Evolutionary conservation across 2,797 vertebrate genomes (phyloP).

Genomic region (Merluccius polli): DNA sequence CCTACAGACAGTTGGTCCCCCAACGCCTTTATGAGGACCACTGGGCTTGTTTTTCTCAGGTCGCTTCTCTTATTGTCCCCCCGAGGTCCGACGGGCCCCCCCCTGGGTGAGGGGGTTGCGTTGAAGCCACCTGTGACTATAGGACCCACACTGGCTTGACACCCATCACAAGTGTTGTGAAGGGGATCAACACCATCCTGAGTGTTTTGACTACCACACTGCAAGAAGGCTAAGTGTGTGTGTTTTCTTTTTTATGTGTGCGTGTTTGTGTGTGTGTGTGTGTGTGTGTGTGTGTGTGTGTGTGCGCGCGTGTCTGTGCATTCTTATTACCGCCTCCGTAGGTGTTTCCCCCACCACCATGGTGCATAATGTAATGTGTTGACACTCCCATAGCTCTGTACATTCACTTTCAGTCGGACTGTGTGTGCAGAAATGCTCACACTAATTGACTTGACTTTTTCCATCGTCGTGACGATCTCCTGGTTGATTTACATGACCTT

Average conservation of each 20-base stretch:
- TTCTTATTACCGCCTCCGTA: background rate
- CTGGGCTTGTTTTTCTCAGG: constrained; percentile 71
- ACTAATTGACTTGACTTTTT: constrained; percentile 39
- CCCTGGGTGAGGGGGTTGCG: constrained; percentile 15
- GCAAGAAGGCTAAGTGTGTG: too few relatives aligned
- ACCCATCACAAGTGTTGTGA: background rate
- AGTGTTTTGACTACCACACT: too few relatives aligned
- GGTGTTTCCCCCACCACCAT: background rate
- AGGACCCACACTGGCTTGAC: constrained; percentile 22
- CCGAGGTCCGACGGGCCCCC: constrained; percentile 45
- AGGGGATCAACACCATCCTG: background rate
- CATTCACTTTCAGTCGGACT: background rate
- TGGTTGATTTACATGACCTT: constrained; percentile 38
- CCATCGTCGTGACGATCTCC: constrained; percentile 24
- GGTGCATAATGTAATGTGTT: constrained; percentile 1
- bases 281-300: background rate
- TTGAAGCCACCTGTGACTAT: constrained; percentile 45
- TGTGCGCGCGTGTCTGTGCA: background rate
- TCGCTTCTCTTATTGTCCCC: background rate
- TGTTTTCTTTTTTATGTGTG: too few relatives aligned
- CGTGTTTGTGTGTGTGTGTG: background rate
- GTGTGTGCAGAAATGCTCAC: background rate
- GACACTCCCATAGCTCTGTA: background rate
- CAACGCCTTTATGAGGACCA: constrained; percentile 42
- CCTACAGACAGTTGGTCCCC: background rate